Conservation (phyloP, 2,797 vertebrate genomes). For the Trichosurus vulpecula region DNA sequence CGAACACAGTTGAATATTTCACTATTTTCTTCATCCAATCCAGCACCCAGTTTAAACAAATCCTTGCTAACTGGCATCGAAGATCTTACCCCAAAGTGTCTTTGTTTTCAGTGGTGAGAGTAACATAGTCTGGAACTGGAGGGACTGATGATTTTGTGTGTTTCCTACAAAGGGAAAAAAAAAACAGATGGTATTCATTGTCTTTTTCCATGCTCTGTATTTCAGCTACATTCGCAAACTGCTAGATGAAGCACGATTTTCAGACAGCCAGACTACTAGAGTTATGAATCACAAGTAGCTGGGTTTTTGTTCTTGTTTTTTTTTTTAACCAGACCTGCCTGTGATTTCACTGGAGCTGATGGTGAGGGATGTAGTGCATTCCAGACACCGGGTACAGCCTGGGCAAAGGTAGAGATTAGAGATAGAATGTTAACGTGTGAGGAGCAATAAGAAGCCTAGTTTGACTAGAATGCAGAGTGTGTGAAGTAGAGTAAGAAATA, state of each 20-base stretch:
- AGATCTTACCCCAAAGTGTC: slow-evolving; percentile 72
- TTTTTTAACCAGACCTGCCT: neutral
- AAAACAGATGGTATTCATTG: slow-evolving; percentile 38
- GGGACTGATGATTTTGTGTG: slow-evolving; percentile 52
- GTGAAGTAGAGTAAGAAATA: neutral
- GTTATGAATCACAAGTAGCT: neutral
- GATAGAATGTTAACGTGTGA: neutral
- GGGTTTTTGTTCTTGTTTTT: neutral
- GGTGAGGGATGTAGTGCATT: neutral
- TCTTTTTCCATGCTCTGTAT: neutral
- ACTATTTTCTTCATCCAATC: slow-evolving; percentile 40
- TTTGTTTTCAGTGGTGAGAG: slow-evolving; percentile 59
- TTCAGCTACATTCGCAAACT: slow-evolving; percentile 29
- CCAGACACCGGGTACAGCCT: neutral
- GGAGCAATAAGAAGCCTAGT: neutral
- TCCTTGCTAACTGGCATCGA: slow-evolving; percentile 13
- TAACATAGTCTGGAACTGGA: slow-evolving; percentile 57
- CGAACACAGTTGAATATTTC: neutral
- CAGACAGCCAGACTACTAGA: neutral
- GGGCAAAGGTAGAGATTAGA: neutral
- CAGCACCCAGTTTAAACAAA: neutral
- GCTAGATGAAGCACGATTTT: slow-evolving; percentile 21
- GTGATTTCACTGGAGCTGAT: neutral
- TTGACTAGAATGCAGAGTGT: neutral
- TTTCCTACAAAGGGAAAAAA: slow-evolving; percentile 76